Conservation (phyloP, 2,113 vertebrate species). For the Tragelaphus imberbis region DNA sequence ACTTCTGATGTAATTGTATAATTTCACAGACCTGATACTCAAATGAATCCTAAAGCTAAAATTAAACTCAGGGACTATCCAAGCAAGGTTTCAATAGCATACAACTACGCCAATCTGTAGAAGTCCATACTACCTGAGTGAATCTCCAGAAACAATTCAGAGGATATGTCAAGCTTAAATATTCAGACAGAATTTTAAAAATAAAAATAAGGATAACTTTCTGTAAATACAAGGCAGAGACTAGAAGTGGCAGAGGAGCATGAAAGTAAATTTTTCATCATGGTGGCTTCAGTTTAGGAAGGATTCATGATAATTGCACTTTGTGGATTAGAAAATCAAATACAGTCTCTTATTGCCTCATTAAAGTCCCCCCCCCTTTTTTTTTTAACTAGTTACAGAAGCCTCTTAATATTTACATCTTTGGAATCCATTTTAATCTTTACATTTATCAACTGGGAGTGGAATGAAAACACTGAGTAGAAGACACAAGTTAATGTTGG, state of each 20-base stretch:
- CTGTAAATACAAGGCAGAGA: neutral
- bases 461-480: neutral
- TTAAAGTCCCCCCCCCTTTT: neutral
- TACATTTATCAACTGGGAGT: neutral
- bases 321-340: neutral
- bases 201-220: neutral
- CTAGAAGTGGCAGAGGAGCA: neutral
- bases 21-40: neutral
- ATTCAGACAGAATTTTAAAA: neutral
- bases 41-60: neutral
- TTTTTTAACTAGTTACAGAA: neutral
- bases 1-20: conserved; percentile 10
- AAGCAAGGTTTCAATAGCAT: neutral
- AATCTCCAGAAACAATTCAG: neutral
- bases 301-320: neutral
- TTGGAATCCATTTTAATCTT: conserved; percentile 14
- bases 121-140: neutral
- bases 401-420: neutral
- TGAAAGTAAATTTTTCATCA: neutral
- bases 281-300: neutral
- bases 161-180: neutral
- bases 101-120: neutral
- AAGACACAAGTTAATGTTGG: neutral
- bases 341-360: neutral
- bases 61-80: neutral